Evolutionary conservation across 2,113 vertebrate species (phyloP), one percentile per base, ranked within the genome.

Genomic region (Sebastes fasciatus): DNA sequence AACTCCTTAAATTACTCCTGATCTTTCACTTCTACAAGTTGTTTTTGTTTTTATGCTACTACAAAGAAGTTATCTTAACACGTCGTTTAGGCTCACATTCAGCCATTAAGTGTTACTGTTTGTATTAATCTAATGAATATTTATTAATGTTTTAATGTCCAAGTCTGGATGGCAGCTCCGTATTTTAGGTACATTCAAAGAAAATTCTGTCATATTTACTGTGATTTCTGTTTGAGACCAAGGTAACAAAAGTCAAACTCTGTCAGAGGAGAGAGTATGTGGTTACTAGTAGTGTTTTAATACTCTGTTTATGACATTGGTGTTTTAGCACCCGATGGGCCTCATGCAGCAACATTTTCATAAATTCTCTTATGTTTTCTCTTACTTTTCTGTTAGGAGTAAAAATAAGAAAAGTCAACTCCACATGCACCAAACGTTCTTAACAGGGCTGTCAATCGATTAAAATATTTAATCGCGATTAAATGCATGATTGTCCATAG

Each of bases 1-100:
- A 76, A 43, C 55, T 79, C 48, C 63, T 89, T 79, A 81, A 88
- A 79, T 81, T 43, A 55, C 61, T 48, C 48, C 60, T 66, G 42
- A 69, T 77, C 74, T 73, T 86, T 51, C 26, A 51, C 14, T 46
- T 65, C 21, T 75, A n/a, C 13, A 40, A 17, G 6, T 34, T n/a
- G 52, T 75, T 26, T 51, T 49, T 5, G 64, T 40, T 21, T 57
- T 55, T 23, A 0, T 34, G 21, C 16, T 17, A 40, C 16, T 49
- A 8, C 13, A 49, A 74, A 57, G 43, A 71, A 78, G 8, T 23
- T 45, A 16, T 48, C 11, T 77, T 40, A 61, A 57, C 16, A 42
- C 68, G 34, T 34, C 34, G 34, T 34, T 34, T 49, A 34, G 19
- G 23, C 49, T 23, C 1, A 54, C 46, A 34, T 55, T 5, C 11